phyloP scores from a whole-genome alignment of 2,888 invertebrate species.

The Epiblema foenella region DNA sequence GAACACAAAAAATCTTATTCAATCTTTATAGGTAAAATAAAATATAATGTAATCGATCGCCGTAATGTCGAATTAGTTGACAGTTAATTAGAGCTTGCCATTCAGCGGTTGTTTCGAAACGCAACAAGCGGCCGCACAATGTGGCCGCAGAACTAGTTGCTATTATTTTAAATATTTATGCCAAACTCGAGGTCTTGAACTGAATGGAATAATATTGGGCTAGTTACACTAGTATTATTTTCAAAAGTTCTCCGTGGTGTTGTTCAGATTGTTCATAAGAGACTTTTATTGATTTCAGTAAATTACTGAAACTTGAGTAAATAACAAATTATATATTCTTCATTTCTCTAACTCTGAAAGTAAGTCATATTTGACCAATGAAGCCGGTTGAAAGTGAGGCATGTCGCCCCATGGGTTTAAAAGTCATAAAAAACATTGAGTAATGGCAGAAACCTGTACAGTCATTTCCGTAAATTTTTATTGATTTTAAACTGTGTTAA shows the following conservation, averaged over 20 bases:
- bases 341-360: too few relatives aligned
- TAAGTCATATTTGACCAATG: too few relatives aligned
- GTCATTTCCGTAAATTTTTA: too few relatives aligned
- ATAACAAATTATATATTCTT: too few relatives aligned
- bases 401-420: too few relatives aligned
- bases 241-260: too few relatives aligned
- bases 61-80: conserved; percentile 77
- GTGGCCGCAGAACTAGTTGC: conserved; percentile 36
- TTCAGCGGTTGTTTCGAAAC: conserved; percentile 55
- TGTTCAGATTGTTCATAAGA: too few relatives aligned
- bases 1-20: neutral
- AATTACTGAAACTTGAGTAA: neutral
- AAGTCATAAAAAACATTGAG: too few relatives aligned
- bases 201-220: conserved; percentile 26
- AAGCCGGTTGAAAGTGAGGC: too few relatives aligned
- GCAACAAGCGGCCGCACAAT: conserved; percentile 38
- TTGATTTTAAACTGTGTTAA: too few relatives aligned
- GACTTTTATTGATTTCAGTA: neutral
- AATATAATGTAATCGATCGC: conserved; percentile 54
- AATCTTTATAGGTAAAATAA: neutral
- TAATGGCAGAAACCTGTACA: too few relatives aligned
- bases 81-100: conserved; percentile 82
- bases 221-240: neutral
- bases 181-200: conserved; percentile 38
- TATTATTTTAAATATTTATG: conserved; percentile 45